Evolutionary conservation across 1,140 invertebrate species (phyloP).

Genomic region (Lepidurus apus): DNA sequence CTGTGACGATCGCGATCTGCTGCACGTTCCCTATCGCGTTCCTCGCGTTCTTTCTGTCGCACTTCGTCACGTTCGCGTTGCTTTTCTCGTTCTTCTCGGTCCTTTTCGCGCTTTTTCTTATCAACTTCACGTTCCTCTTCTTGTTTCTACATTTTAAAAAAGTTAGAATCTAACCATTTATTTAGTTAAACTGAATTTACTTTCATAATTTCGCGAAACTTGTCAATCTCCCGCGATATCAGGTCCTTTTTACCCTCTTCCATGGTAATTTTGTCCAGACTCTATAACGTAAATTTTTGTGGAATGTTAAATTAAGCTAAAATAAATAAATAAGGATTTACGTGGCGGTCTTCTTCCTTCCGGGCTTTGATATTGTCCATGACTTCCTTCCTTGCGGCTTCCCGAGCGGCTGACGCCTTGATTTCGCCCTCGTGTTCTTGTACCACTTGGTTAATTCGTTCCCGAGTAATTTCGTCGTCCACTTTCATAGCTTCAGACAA

Average conservation of each 20-base stretch:
- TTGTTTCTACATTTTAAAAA: constrained; percentile 48
- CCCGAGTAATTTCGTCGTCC: constrained; percentile 1
- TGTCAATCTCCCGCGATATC: constrained; percentile 91
- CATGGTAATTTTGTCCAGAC: constrained; percentile 54
- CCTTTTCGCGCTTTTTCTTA: constrained; percentile 41
- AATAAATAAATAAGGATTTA: not conserved
- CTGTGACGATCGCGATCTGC: constrained; percentile 37
- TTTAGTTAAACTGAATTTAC: constrained; percentile 53
- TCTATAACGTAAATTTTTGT: constrained; percentile 27
- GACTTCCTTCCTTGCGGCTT: not conserved
- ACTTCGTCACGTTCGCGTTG: constrained; percentile 39
- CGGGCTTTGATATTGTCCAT: constrained; percentile 18
- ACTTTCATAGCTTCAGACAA: constrained; percentile 19
- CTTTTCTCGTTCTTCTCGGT: constrained; percentile 43
- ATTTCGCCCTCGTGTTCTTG: constrained; percentile 37
- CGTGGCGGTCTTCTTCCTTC: not conserved
- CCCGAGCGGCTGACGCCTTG: not conserved
- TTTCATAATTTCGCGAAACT: constrained; percentile 95
- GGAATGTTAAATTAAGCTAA: not conserved
- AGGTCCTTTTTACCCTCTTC: constrained; percentile 91
- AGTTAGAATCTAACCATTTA: constrained; percentile 48
- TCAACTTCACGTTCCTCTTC: constrained; percentile 53
- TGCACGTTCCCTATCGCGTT: constrained; percentile 41
- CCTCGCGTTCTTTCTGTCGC: constrained; percentile 39
- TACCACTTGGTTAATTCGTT: constrained; percentile 24